Evolutionary conservation across 2,797 vertebrate species (phyloP), one percentile per base, ranked within the genome.

Genomic region (Gallinago stenura): DNA sequence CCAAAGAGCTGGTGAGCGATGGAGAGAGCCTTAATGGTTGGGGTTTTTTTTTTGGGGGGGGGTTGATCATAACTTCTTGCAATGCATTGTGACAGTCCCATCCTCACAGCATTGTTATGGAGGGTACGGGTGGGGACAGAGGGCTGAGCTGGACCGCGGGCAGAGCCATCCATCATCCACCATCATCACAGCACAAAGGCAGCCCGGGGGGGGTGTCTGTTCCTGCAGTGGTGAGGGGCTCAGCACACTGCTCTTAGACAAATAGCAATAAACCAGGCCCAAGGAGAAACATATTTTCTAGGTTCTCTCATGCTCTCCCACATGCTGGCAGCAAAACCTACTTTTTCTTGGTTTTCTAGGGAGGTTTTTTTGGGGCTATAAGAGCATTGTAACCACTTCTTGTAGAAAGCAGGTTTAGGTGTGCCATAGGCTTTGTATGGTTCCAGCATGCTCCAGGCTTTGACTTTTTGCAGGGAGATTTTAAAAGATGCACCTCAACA

Each of bases 401-500:
- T 96, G 43, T 62, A 83, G 50, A 20, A 84, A 76, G 88, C 25
- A 66, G 25, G 39, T 86, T 83, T 62, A 91, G 45, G 73, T 46
- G 37, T 26, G 14, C 7, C 7, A 12, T 83, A 90, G 93, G 56
- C 43, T 94, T 89, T 83, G 81, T 66, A 41, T 46, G 81, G 51
- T 8, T 6, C 3, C 50, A 76, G 9, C 41, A 41, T 81, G 48
- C 56, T 89, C 56, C 39, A 57, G 2, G 26, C 43, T 26, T 39
- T 73, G 37, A 60, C 77, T 94, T 87, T 41, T 37, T 10, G 76
- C 39, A 48, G 37, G 61, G 39, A 39, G 48, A 75, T 90, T 96
- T 95, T 95, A 95, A 60, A 85, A 94, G 86, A 69, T 61, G 60
- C 12, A 68, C 15, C 83, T 96, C 20, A 70, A 85, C 46, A 96